phyloP scores from a whole-genome alignment of 2,888 invertebrate species.

The Sepioteuthis lessoniana region DNA sequence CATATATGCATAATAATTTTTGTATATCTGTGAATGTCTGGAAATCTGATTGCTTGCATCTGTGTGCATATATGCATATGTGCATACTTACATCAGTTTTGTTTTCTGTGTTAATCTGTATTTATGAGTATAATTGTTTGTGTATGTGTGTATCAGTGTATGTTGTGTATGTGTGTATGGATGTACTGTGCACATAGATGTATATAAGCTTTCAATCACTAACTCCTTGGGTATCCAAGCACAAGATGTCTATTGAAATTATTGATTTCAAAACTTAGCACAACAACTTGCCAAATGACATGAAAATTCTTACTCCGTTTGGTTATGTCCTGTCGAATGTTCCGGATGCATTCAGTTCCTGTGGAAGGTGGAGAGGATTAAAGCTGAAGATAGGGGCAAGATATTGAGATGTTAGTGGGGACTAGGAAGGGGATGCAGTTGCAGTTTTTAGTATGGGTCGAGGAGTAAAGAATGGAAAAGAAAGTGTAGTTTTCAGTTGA shows the following conservation, averaged over 20 bases:
- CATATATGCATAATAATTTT: neutral
- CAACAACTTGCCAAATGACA: conserved; percentile 16
- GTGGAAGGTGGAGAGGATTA: neutral
- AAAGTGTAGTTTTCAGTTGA: neutral
- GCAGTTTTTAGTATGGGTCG: neutral
- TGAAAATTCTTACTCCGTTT: neutral
- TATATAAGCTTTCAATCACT: neutral
- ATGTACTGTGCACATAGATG: neutral
- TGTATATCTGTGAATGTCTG: neutral
- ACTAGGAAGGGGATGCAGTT: neutral
- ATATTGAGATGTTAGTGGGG: neutral
- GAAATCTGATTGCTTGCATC: neutral
- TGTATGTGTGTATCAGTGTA: neutral
- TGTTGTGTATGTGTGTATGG: neutral
- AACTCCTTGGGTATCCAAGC: neutral
- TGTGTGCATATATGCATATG: neutral
- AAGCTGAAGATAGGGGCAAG: neutral
- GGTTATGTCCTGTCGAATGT: conserved; percentile 13
- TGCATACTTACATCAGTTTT: neutral
- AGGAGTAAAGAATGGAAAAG: no score
- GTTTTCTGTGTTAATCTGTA: neutral
- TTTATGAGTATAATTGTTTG: neutral
- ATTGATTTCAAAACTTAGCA: conserved; percentile 20
- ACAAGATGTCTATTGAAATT: neutral
- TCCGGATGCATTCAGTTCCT: conserved; percentile 6